These are phyloP conservation scores for Pardalotus punctatus DNA, from an alignment of 2,113 vertebrate genomes.

Conservation along the genomic window DNA sequence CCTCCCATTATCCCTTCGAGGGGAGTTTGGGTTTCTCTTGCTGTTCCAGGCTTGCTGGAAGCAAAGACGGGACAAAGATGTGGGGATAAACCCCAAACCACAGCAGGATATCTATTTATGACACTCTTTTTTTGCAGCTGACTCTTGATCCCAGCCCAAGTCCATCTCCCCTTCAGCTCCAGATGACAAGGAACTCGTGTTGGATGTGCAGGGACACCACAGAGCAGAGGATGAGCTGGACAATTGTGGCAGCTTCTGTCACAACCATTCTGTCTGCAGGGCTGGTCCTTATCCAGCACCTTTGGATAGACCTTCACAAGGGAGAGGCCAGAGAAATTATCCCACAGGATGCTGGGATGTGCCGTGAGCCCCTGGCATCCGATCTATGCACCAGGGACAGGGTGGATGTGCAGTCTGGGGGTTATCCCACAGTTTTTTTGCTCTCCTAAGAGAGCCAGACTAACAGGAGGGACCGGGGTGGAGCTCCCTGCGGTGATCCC, in stretches of 20 bases:
- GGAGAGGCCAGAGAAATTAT: background rate
- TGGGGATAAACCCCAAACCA: background rate
- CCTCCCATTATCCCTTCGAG: background rate
- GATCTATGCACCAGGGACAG: fast-evolving
- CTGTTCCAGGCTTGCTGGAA: background rate
- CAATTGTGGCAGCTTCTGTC: background rate
- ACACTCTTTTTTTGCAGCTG: background rate
- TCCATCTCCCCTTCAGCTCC: background rate
- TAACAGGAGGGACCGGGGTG: fast-evolving
- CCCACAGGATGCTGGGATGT: background rate
- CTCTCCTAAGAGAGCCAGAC: background rate
- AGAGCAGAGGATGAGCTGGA: background rate
- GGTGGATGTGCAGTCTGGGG: background rate
- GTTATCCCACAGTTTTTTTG: background rate
- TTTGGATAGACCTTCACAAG: background rate
- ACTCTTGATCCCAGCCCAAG: background rate
- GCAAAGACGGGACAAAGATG: background rate
- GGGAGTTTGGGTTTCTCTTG: background rate
- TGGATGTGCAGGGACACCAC: background rate
- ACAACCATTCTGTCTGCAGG: background rate
- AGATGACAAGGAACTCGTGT: fast-evolving
- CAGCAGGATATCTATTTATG: background rate
- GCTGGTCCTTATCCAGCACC: background rate
- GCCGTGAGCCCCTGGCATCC: background rate
- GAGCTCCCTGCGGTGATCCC: fast-evolving